Evolutionary conservation across 2,888 invertebrate species (phyloP).

Genomic region (Drosophila neoperkinsi): DNA sequence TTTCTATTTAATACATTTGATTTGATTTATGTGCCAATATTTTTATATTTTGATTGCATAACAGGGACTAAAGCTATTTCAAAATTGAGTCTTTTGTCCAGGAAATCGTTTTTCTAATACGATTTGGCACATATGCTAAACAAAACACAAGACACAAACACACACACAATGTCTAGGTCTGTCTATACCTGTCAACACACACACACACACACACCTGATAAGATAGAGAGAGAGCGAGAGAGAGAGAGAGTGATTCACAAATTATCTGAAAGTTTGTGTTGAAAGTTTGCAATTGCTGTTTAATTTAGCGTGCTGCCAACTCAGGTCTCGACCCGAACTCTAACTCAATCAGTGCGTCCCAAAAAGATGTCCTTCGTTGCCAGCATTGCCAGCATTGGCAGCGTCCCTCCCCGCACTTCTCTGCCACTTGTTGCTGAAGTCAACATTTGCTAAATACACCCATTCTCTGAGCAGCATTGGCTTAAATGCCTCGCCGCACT

Average conservation of each 20-base stretch:
- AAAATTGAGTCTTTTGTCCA: constrained; percentile 49
- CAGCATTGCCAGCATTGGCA: background rate
- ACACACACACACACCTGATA: background rate
- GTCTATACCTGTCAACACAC: constrained; percentile 26
- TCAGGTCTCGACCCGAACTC: constrained; percentile 41
- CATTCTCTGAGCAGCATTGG: constrained; percentile 27
- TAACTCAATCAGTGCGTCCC: constrained; percentile 71
- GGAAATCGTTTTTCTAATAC: constrained; percentile 62
- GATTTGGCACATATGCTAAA: constrained; percentile 64
- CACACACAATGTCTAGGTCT: constrained; percentile 3
- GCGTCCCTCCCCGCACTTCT: background rate
- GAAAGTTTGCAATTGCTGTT: constrained; percentile 83
- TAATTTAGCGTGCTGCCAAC: constrained; percentile 80
- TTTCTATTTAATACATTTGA: constrained; percentile 28
- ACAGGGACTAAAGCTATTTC: constrained; percentile 20
- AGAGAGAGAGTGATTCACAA: constrained; percentile 44
- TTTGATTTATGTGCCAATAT: constrained; percentile 46
- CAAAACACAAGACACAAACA: constrained; percentile 5
- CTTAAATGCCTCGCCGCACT: constrained; percentile 67
- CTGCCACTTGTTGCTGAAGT: constrained; percentile 46
- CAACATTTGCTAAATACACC: constrained; percentile 38
- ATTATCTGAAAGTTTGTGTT: constrained; percentile 70
- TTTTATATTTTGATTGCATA: constrained; percentile 41
- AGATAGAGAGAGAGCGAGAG: background rate
- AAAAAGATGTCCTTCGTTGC: constrained; percentile 38